Conservation (phyloP, 2,888 invertebrate species). For the Cantharis rufa region DNA sequence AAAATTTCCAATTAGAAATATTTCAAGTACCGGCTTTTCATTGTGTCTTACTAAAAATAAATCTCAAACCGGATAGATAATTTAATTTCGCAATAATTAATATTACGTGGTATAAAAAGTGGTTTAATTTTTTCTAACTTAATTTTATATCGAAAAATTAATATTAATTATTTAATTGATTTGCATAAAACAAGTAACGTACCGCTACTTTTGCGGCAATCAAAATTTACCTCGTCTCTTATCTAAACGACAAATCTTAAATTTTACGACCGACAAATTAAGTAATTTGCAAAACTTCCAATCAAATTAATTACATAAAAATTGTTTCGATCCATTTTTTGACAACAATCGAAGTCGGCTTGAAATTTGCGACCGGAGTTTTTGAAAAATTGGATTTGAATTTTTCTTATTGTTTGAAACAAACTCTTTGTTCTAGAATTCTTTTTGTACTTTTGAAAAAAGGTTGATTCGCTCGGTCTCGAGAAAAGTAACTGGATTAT, state of each 20-base stretch:
- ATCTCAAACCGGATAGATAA: neutral
- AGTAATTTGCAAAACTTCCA: neutral
- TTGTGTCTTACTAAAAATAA: neutral
- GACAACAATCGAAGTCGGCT: neutral
- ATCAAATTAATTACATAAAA: neutral
- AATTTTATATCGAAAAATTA: neutral
- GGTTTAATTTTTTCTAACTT: neutral
- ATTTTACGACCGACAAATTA: neutral
- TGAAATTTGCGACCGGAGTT: neutral
- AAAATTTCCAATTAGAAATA: neutral
- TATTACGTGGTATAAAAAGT: neutral
- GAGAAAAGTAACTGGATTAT: neutral
- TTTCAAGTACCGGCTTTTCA: neutral
- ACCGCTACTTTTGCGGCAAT: neutral
- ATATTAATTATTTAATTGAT: neutral
- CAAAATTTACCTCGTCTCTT: constrained; percentile 1
- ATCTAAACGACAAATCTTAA: neutral
- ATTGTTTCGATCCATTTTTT: neutral
- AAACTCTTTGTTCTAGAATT: neutral
- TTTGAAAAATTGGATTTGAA: too few relatives aligned
- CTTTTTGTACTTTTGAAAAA: too few relatives aligned
- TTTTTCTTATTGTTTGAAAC: neutral
- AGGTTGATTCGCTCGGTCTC: neutral
- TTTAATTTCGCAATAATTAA: neutral
- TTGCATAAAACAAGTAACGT: constrained; percentile 1